These are phyloP conservation scores for Cephus sareptanus DNA, from an alignment of 2,888 invertebrate species.

Conservation along the genomic window DNA sequence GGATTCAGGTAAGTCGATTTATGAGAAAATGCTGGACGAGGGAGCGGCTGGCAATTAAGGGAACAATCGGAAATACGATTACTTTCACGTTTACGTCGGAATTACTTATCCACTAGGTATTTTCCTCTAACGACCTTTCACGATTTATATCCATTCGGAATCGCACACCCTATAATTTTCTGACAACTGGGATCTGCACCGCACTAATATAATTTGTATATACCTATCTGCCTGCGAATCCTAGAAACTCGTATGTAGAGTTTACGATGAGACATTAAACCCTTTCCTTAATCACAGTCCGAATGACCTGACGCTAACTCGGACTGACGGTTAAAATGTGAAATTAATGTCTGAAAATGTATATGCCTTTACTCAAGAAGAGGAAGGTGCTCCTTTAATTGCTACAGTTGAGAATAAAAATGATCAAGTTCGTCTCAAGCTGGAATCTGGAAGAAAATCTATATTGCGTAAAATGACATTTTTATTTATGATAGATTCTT, in stretches of 20 bases:
- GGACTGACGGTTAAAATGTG: background rate
- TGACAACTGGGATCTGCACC: background rate
- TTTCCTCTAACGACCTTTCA: background rate
- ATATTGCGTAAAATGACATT: background rate
- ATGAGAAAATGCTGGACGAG: background rate
- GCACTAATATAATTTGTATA: background rate
- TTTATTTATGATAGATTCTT: background rate
- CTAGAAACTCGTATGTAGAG: background rate
- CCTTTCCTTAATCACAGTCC: background rate
- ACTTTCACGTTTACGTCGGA: background rate
- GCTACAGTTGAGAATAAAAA: background rate
- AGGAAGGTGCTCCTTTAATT: background rate
- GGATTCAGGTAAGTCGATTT: conserved; percentile 77
- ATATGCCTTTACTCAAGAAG: background rate
- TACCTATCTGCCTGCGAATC: background rate
- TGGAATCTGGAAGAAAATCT: background rate
- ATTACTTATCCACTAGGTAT: background rate
- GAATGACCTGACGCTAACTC: background rate
- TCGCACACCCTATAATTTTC: background rate
- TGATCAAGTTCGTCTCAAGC: background rate
- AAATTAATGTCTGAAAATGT: background rate
- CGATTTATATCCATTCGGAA: background rate
- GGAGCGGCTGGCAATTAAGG: background rate
- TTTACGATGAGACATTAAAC: background rate
- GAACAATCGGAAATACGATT: background rate